Evolutionary conservation across 1,140 invertebrate genomes (phyloP), one percentile per base, ranked within the genome.

Genomic region (Eciton burchellii): DNA sequence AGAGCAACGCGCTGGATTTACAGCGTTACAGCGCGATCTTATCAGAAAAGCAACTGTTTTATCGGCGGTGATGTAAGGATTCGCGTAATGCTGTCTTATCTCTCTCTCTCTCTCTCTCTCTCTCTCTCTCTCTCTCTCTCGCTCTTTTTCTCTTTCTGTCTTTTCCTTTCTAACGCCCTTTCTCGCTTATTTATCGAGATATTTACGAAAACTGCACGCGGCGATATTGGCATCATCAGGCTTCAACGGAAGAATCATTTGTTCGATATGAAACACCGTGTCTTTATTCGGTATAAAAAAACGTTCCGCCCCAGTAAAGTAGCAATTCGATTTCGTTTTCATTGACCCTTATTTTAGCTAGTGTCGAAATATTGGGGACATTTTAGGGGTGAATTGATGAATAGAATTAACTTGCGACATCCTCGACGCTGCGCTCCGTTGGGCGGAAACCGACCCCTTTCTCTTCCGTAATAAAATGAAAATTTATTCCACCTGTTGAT

Each of bases 11-110:
- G 63, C 47, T 65, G 19, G 29, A 21, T 19, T 68, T 21, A n/a
- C n/a, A 43, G 49, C 49, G 63, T 70, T 70, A 43, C 63, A 45
- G 11, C 9, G 16, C 8, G 74, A 56, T 79, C 70, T 79, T 79
- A 79, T 79, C 74, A 68, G 0, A n/a, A 14, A 77, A 41, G 5
- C 49, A 41, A 29, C 74, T 47, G 74, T 47, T 70, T 57, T 79
- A 79, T 79, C 21, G 35, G 21, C n/a, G 49, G 12, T 79, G 49
- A 79, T 16, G 74, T 56, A 68, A 70, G n/a, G 24, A 19, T 24
- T 79, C 52, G 21, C 49, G 49, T 77, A 77, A 77, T 9, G 14
- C 8, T 12, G 35, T 3, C 29, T 47, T 43, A 52, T 65, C 29
- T 35, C 14, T 29, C 14, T 68, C 19, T n/a, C 24, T 49, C 12